These are phyloP conservation scores for Drosophila tani DNA, from an alignment of 1,140 invertebrate species.

Conservation along the genomic window DNA sequence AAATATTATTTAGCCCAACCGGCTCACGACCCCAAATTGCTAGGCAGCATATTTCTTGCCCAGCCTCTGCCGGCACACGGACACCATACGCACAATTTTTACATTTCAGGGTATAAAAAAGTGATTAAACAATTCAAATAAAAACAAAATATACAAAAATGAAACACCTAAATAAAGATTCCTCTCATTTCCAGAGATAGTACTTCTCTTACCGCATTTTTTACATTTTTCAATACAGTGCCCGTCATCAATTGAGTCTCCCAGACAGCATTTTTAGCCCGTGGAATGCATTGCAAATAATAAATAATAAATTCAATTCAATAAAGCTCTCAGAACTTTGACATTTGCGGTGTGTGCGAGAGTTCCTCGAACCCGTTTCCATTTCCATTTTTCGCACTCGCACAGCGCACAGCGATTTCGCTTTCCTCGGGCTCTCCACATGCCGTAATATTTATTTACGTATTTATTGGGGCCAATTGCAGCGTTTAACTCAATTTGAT, in stretches of 20 bases:
- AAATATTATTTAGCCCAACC: too few relatives aligned
- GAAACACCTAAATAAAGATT: too few relatives aligned
- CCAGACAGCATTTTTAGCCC: neutral
- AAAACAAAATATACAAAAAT: too few relatives aligned
- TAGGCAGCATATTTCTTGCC: too few relatives aligned
- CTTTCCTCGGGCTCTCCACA: conserved; percentile 32
- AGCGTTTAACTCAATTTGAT: conserved; percentile 79
- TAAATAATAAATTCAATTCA: conserved; percentile 13
- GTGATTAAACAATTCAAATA: too few relatives aligned
- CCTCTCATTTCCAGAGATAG: too few relatives aligned
- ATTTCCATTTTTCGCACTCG: conserved; percentile 18
- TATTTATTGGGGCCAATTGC: conserved; percentile 60
- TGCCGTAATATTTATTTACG: conserved; percentile 44
- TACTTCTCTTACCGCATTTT: too few relatives aligned
- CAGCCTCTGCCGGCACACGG: too few relatives aligned
- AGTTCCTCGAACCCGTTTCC: conserved; percentile 24
- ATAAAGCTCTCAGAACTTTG: conserved; percentile 13
- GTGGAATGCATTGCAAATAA: conserved; percentile 11
- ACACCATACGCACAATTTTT: too few relatives aligned
- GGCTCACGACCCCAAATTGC: too few relatives aligned
- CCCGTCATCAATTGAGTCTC: neutral
- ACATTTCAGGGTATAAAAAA: too few relatives aligned
- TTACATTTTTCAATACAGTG: too few relatives aligned
- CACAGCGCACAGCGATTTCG: conserved; percentile 15
- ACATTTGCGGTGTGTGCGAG: conserved; percentile 10